Conservation (phyloP, 2,888 invertebrate species). For the Margaritifera margaritifera region DNA sequence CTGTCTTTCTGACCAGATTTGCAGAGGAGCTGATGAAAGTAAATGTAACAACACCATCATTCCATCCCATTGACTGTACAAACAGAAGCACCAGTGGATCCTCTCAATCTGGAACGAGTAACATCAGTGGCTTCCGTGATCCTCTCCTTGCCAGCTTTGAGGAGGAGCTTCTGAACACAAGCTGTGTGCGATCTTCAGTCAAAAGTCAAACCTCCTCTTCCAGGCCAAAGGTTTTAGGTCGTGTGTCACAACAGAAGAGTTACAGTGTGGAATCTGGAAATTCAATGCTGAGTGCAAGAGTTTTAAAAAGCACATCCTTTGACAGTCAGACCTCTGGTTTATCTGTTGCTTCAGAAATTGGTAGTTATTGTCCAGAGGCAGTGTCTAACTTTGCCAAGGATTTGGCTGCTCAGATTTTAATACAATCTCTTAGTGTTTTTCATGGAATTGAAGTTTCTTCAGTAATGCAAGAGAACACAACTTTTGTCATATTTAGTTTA, state of each 20-base stretch:
- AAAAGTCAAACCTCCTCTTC: slow-evolving; percentile 38
- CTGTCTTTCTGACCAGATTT: slow-evolving; percentile 47
- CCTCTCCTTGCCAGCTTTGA: slow-evolving; percentile 58
- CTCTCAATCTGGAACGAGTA: slow-evolving; percentile 57
- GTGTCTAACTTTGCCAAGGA: slow-evolving; percentile 44
- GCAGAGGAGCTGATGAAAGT: slow-evolving; percentile 66
- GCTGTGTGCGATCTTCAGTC: slow-evolving; percentile 25
- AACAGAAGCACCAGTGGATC: slow-evolving; percentile 49
- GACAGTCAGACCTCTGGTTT: slow-evolving; percentile 37
- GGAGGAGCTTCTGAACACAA: slow-evolving; percentile 53
- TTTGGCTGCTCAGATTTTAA: slow-evolving; percentile 38
- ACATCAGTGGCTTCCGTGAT: slow-evolving; percentile 58
- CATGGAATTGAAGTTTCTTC: not conserved
- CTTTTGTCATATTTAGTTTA: too few species aligned
- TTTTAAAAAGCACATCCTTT: slow-evolving; percentile 24
- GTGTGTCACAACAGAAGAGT: too few species aligned
- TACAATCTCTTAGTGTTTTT: slow-evolving; percentile 33
- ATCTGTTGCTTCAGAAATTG: slow-evolving; percentile 22
- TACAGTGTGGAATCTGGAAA: too few species aligned
- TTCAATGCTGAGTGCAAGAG: too few species aligned
- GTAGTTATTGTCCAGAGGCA: slow-evolving; percentile 13
- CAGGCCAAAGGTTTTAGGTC: slow-evolving; percentile 3
- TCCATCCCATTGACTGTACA: slow-evolving; percentile 46
- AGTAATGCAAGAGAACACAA: too few species aligned
- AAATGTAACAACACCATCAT: slow-evolving; percentile 56